Conservation (phyloP, 2,888 invertebrate species). For the Zelleria hepariella region DNA sequence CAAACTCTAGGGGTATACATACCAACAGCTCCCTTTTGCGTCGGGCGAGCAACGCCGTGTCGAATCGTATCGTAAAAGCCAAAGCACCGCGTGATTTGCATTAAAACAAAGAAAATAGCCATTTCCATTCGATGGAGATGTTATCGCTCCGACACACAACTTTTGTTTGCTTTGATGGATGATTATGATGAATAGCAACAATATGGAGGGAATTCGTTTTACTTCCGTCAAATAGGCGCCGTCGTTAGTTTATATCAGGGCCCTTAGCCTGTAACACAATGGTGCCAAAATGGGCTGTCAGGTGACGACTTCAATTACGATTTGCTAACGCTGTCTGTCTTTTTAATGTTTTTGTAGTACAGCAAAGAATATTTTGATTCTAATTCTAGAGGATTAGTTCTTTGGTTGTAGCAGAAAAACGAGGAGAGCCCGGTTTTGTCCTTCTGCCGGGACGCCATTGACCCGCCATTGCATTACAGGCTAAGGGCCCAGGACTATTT, state of each 20-base stretch:
- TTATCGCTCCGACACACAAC: constrained; percentile 6
- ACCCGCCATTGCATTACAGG: too few species aligned
- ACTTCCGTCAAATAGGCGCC: constrained; percentile 12
- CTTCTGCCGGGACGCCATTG: too few species aligned
- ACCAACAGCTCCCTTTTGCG: background rate
- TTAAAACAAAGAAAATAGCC: constrained; percentile 4
- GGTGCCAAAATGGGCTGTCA: too few species aligned
- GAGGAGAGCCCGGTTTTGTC: too few species aligned
- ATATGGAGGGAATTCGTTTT: constrained; percentile 16
- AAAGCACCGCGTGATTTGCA: background rate
- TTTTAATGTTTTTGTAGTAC: too few species aligned
- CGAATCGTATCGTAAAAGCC: background rate
- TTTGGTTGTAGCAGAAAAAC: too few species aligned
- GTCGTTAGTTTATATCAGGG: constrained; percentile 17
- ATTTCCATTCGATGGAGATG: constrained; percentile 5
- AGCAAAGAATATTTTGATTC: too few species aligned
- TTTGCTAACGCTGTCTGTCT: too few species aligned
- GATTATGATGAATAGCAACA: constrained; percentile 10
- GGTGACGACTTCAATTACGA: too few species aligned
- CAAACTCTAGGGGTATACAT: too few species aligned
- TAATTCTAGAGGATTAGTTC: too few species aligned
- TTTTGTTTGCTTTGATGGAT: constrained; percentile 11
- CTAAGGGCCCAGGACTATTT: constrained; percentile 2
- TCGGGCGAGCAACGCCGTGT: background rate
- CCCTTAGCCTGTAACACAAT: too few species aligned